These are phyloP conservation scores for Sebastes jordani DNA, from an alignment of 2,797 vertebrate genomes.

Conservation along the genomic window DNA sequence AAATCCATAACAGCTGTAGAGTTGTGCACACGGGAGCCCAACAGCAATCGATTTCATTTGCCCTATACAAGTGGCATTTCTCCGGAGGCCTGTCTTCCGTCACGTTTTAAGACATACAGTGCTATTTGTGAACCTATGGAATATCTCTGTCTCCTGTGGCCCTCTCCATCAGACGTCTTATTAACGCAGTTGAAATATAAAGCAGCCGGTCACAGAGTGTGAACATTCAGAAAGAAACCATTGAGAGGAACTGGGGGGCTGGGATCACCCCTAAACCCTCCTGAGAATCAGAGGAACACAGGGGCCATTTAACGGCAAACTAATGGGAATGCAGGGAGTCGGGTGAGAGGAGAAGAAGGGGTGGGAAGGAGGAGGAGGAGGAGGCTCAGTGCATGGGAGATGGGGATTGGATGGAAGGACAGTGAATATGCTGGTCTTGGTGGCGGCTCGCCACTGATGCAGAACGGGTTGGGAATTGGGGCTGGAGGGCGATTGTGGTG, in stretches of 20 bases:
- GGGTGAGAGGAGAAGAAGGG: constrained; percentile 46
- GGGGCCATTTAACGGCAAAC: constrained; percentile 76
- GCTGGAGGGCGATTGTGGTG: constrained; percentile 32
- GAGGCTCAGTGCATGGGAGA: constrained; percentile 22
- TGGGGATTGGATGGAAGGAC: constrained; percentile 40
- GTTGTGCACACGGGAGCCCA: constrained; percentile 46
- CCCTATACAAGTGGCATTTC: constrained; percentile 68
- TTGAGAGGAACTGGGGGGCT: constrained; percentile 68
- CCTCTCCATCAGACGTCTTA: constrained; percentile 65
- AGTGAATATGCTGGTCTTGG: constrained; percentile 46
- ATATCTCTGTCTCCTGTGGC: constrained; percentile 62
- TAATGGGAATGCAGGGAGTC: constrained; percentile 74
- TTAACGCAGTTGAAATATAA: constrained; percentile 75
- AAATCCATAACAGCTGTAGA: constrained; percentile 71
- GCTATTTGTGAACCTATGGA: constrained; percentile 55
- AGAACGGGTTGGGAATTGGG: constrained; percentile 67
- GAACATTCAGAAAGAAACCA: constrained; percentile 79
- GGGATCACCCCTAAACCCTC: constrained; percentile 64
- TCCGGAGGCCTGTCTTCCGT: constrained; percentile 51
- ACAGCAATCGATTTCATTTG: constrained; percentile 67
- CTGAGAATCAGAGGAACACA: constrained; percentile 73
- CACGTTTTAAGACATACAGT: constrained; percentile 48
- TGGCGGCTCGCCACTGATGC: constrained; percentile 62
- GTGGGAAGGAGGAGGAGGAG: constrained; percentile 20
- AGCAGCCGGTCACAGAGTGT: constrained; percentile 78